Evolutionary conservation across 2,113 vertebrate genomes (phyloP).

Genomic region (Thunnus maccoyii): DNA sequence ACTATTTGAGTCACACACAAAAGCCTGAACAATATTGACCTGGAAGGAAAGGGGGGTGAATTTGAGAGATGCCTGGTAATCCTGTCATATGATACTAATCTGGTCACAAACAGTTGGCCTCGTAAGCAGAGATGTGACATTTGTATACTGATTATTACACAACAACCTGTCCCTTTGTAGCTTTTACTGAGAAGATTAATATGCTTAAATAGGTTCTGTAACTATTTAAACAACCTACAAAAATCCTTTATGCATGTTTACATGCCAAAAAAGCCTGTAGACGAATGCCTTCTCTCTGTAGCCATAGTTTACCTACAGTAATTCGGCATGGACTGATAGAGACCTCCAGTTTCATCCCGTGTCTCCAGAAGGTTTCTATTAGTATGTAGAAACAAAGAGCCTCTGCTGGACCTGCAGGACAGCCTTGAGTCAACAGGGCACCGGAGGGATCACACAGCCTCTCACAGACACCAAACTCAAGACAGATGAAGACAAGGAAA

Average conservation of each 20-base stretch:
- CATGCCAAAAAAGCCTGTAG: not conserved
- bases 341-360: constrained; percentile 21
- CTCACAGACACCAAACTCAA: constrained; percentile 73
- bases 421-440: constrained; percentile 76
- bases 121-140: constrained; percentile 44
- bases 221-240: not conserved
- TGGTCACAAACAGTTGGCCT: constrained; percentile 63
- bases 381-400: constrained; percentile 70
- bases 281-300: not conserved
- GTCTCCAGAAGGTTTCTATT: constrained; percentile 79
- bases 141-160: constrained; percentile 32
- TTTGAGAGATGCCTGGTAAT: constrained; percentile 59
- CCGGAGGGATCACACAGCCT: constrained; percentile 63
- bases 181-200: constrained; percentile 16
- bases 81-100: constrained; percentile 74
- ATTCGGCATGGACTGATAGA: constrained; percentile 34
- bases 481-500: constrained; percentile 76
- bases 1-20: constrained; percentile 34
- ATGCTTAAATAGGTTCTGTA: not conserved
- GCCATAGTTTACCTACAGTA: not conserved
- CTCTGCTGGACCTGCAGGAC: constrained; percentile 56
- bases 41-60: constrained; percentile 30
- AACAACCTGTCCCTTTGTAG: constrained; percentile 4
- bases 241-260: not conserved
- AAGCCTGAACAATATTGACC: constrained; percentile 55